Percentiles rank a stretch among this genome's conserved stretches.
phyloP scores from a whole-genome alignment of 2,888 invertebrate genomes.

The Tiliacea aurago region DNA sequence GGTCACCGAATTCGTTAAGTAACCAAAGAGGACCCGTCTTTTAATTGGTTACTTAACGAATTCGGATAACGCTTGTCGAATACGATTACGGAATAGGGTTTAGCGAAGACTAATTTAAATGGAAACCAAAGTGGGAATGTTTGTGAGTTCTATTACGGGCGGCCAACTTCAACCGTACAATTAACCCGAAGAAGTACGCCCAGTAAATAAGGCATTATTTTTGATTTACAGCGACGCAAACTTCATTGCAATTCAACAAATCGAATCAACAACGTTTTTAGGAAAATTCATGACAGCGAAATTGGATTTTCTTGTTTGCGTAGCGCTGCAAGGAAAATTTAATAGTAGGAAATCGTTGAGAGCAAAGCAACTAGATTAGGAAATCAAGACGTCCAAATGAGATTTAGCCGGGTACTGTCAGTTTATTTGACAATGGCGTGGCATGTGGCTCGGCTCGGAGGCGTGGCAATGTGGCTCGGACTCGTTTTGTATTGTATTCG shows the following conservation, averaged over 20 bases:
- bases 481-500: constrained; percentile 46
- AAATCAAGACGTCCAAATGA: constrained; percentile 57
- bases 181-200: constrained; percentile 45
- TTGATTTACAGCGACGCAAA: constrained; percentile 42
- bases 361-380: constrained; percentile 57
- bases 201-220: constrained; percentile 54
- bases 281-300: constrained; percentile 67
- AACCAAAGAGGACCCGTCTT: constrained; percentile 16
- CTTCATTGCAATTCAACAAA: constrained; percentile 55
- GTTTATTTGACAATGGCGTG: constrained; percentile 30
- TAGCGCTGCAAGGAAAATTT: constrained; percentile 55
- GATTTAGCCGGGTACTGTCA: constrained; percentile 29
- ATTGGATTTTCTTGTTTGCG: constrained; percentile 70
- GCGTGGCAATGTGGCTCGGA: constrained; percentile 3
- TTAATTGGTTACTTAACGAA: too few relatives aligned
- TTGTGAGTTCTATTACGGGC: constrained; percentile 47
- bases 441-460: too few relatives aligned
- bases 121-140: constrained; percentile 39
- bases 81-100: constrained; percentile 32
- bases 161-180: constrained; percentile 42
- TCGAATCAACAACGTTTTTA: constrained; percentile 60
- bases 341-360: constrained; percentile 65
- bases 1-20: constrained; percentile 29
- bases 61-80: constrained; percentile 34
- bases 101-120: constrained; percentile 49